Evolutionary conservation across 2,888 invertebrate genomes (phyloP).

Genomic region (Zygogramma bicolorata): DNA sequence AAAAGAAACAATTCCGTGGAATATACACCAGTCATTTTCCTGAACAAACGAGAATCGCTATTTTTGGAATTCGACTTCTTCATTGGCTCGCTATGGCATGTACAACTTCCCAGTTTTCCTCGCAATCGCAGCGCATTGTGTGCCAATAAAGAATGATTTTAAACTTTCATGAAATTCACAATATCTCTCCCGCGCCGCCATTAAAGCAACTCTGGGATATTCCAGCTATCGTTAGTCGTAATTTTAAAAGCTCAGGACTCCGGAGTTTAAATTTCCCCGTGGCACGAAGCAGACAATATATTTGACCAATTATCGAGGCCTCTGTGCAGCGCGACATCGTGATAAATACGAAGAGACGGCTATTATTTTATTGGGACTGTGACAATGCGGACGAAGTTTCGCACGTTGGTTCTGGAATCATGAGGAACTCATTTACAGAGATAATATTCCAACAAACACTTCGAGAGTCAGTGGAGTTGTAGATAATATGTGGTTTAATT

Average conservation of each 20-base stretch:
- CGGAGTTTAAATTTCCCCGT: constrained; percentile 42
- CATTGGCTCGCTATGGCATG: neutral
- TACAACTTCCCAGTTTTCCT: neutral
- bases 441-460: neutral
- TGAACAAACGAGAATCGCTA: neutral
- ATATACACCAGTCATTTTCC: neutral
- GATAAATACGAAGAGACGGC: constrained; percentile 62
- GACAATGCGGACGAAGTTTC: constrained; percentile 55
- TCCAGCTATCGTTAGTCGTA: constrained; percentile 42
- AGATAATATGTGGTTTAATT: no score
- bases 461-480: neutral
- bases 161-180: constrained; percentile 18
- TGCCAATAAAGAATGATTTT: neutral
- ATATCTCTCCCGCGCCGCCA: constrained; percentile 14
- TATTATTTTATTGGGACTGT: constrained; percentile 63
- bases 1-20: neutral
- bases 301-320: constrained; percentile 64
- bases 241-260: constrained; percentile 45
- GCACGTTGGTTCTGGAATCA: constrained; percentile 51
- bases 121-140: neutral
- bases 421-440: neutral
- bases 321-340: constrained; percentile 59
- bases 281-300: constrained; percentile 62
- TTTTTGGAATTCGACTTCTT: neutral
- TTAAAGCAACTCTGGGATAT: constrained; percentile 38